Evolutionary conservation across 2,113 vertebrate genomes (phyloP).

Genomic region (Montifringilla adamsi): DNA sequence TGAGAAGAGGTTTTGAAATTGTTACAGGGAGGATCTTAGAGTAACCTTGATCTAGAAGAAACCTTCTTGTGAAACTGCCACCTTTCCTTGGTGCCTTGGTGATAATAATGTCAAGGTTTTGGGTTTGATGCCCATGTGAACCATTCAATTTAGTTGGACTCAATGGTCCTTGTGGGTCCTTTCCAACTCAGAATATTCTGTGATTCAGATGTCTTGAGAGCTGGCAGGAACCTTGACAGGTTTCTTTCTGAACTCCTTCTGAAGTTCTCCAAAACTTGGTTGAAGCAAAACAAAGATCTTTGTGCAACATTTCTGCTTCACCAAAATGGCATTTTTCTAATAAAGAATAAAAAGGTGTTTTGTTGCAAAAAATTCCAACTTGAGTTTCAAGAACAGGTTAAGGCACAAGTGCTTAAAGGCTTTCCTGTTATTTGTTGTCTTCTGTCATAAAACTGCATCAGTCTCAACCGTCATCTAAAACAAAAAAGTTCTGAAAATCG

Average conservation of each 20-base stretch:
- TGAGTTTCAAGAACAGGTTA: neutral
- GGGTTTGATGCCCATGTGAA: accelerated
- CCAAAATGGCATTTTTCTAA: neutral
- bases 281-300: neutral
- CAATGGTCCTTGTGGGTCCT: neutral
- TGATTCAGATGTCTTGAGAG: neutral
- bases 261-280: neutral
- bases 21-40: neutral
- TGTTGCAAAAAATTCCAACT: neutral
- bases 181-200: neutral
- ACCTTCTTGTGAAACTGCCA: neutral
- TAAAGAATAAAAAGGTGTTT: neutral
- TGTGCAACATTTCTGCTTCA: neutral
- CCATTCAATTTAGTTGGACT: neutral
- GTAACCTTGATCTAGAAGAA: neutral
- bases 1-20: neutral
- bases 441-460: neutral
- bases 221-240: neutral
- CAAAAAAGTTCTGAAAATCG: neutral
- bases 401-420: neutral
- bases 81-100: neutral
- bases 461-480: neutral
- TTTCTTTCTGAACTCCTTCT: neutral
- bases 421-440: neutral
- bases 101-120: neutral